A percentile compares a stretch with the other conserved stretches of the same genome.
Conservation (phyloP, 2,113 vertebrate species). For the Myotis brandtii region DNA sequence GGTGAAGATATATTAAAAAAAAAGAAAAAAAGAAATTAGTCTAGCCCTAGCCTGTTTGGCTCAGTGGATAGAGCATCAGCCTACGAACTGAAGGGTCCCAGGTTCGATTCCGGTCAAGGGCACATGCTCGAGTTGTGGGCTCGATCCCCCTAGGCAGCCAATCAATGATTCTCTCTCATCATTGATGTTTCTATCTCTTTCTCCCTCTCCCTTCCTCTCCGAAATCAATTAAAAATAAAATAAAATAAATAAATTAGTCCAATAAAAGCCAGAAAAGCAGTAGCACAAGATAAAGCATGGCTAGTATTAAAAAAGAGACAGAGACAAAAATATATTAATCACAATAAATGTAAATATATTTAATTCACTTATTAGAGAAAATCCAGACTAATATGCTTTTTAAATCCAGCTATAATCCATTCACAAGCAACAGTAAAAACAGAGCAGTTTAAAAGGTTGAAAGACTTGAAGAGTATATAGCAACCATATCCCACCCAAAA, state of each 20-base stretch:
- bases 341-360: neutral
- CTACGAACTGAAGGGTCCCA: no score
- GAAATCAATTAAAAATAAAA: no score
- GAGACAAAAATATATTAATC: neutral
- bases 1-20: no score
- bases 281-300: neutral
- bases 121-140: no score
- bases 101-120: no score
- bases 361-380: neutral
- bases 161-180: no score
- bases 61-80: no score
- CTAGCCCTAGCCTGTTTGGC: no score
- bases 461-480: neutral
- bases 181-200: no score
- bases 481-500: neutral
- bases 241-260: neutral
- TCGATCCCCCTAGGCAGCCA: no score
- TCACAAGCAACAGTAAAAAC: conserved; percentile 4
- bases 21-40: no score
- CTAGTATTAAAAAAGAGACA: neutral
- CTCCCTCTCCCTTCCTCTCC: no score
- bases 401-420: neutral
- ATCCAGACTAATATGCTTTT: neutral
- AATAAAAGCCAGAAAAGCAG: neutral
- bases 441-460: neutral